Evolutionary conservation across 2,888 invertebrate genomes (phyloP), one percentile per base, ranked within the genome.

Genomic region (Nomada goodeniana): DNA sequence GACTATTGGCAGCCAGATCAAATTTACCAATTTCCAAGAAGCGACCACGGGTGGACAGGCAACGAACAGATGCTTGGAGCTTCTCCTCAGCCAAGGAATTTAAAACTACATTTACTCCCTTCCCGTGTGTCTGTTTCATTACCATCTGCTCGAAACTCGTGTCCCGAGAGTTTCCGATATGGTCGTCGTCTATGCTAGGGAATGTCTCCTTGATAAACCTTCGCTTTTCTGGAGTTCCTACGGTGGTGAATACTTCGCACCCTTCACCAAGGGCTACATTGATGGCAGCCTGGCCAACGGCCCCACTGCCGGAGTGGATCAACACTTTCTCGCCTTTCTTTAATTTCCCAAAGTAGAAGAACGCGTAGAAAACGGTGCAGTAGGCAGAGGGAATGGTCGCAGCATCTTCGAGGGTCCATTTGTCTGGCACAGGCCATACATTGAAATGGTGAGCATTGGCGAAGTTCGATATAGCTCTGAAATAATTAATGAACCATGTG

Each of bases 11-110:
- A 0, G 96, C 95, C 5, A 98, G 94, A 93, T 98, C 98, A 90
- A 96, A 97, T 94, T 98, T 98, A 61, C 98, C 98, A 81, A 98
- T 98, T 94, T 98, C 98, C 67, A 98, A 93, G 93, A 98, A 98
- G 76, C 96, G 94, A 13, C 98, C 96, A 0, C 95, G 94, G 2
- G 87, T 87, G 0, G 95, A 95, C 13, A 96, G 92, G 86, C 96
- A 96, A 3, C 96, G 94, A 0, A 96, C 92, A 0, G 96, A 96
- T 0, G 96, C 97, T 90, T 96, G 95, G 0, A 99, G 95, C 93
- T 99, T 99, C 61, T 99, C 98, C 90, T 98, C 98, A 0, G 98
- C 96, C 59, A 99, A 98, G 94, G 18, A 99, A 75, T 99, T 99
- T 10, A 99, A 95, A 0, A 99, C 97, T 71, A 98, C 94, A 91